Percentiles rank a stretch among this genome's conserved stretches.
Evolutionary conservation across 2,797 vertebrate species (phyloP).

Genomic region (Choloepus didactylus): DNA sequence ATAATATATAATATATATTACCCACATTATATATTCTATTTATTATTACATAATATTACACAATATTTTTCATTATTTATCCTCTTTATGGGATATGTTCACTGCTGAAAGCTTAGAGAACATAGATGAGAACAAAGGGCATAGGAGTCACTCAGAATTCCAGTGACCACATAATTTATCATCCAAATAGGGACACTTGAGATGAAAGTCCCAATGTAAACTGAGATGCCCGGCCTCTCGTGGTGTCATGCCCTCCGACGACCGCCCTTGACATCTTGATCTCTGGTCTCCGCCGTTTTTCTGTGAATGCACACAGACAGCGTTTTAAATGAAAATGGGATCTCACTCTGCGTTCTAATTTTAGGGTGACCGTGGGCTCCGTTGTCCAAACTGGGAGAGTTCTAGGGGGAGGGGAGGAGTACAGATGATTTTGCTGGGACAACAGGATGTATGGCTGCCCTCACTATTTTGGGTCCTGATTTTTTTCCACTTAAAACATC

Average conservation of each 20-base stretch:
- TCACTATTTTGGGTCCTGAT: fast-evolving
- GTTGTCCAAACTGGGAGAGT: fast-evolving
- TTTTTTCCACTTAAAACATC: background rate
- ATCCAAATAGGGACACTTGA: background rate
- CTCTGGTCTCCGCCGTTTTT: fast-evolving
- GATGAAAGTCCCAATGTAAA: background rate
- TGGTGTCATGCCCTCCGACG: no score
- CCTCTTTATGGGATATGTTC: background rate
- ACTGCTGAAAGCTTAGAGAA: background rate
- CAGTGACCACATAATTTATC: background rate
- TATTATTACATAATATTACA: no score
- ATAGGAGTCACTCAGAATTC: background rate
- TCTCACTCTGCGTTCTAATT: background rate
- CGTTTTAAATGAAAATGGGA: no score
- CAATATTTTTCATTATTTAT: background rate
- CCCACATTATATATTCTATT: no score
- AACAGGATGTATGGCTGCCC: fast-evolving
- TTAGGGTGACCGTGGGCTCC: background rate
- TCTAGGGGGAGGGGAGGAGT: background rate
- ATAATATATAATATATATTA: no score
- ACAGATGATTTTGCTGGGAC: fast-evolving
- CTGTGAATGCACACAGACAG: fast-evolving
- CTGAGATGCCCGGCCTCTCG: background rate
- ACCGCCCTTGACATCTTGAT: no score
- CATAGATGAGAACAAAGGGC: background rate